Percentiles rank a stretch among this genome's conserved stretches.
phyloP scores from a whole-genome alignment of 2,888 invertebrate species.

The Pachymerium ferrugineum region DNA sequence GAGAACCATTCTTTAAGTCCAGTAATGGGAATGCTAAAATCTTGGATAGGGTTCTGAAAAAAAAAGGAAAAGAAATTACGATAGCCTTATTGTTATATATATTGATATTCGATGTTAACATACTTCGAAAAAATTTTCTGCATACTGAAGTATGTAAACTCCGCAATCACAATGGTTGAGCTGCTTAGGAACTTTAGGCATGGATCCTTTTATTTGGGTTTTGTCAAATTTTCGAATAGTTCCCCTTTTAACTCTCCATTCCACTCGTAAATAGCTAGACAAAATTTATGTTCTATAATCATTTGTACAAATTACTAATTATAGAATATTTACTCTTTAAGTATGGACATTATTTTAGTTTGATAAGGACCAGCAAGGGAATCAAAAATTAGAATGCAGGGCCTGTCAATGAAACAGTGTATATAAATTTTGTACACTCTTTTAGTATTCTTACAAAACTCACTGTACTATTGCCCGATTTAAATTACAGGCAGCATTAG shows the following conservation, averaged over 20 bases:
- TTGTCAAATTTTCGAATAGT: constrained; percentile 63
- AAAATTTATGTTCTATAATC: background rate
- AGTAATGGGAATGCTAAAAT: constrained; percentile 76
- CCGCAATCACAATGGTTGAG: constrained; percentile 97
- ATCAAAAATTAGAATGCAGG: constrained; percentile 92
- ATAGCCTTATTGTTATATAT: background rate
- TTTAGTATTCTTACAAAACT: background rate
- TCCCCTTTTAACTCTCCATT: constrained; percentile 52
- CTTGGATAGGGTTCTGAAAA: constrained; percentile 70
- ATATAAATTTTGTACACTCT: constrained; percentile 35
- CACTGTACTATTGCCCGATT: background rate
- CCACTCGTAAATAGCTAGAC: constrained; percentile 45
- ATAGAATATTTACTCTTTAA: constrained; percentile 77
- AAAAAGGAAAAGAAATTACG: constrained; percentile 30
- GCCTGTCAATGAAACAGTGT: constrained; percentile 68
- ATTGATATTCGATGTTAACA: background rate
- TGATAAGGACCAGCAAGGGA: constrained; percentile 76
- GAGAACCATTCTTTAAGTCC: constrained; percentile 80
- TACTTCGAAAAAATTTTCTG: constrained; percentile 89
- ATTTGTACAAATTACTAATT: too few relatives aligned
- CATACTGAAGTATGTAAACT: constrained; percentile 88
- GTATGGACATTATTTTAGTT: constrained; percentile 76
- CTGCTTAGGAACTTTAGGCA: constrained; percentile 93
- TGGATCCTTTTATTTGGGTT: constrained; percentile 76
- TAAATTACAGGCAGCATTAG: background rate